A percentile compares a stretch with the other conserved stretches of the same genome.
Conservation (phyloP, 1,140 invertebrate species). For the Euglossa dilemma region DNA sequence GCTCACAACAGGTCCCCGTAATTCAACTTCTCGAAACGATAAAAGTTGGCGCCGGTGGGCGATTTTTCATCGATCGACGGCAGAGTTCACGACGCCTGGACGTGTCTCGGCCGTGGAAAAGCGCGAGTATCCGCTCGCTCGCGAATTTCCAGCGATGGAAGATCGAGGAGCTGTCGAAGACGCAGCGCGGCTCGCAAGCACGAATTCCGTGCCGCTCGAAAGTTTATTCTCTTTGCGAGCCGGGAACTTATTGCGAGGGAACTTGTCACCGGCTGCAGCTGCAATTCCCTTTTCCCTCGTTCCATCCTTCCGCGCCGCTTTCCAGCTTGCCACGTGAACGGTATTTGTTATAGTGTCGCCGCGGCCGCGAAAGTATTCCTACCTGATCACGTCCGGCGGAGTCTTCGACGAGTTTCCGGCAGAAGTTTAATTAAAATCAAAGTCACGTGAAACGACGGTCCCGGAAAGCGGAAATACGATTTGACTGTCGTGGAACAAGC, state of each 20-base stretch:
- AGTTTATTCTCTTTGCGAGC: conserved; percentile 31
- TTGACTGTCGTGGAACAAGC: background rate
- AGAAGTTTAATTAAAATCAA: conserved; percentile 52
- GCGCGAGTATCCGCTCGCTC: background rate
- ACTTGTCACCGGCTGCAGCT: conserved; percentile 24
- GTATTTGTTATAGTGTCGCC: conserved; percentile 40
- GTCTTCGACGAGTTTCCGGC: conserved; percentile 33
- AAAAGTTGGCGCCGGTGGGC: too few relatives aligned
- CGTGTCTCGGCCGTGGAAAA: background rate
- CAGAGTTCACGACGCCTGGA: background rate
- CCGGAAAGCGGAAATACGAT: conserved; percentile 27
- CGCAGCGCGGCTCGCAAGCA: background rate
- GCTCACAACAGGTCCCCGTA: too few relatives aligned
- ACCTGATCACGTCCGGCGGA: conserved; percentile 39
- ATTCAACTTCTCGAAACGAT: too few relatives aligned
- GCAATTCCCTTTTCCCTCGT: background rate
- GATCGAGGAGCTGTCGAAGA: conserved; percentile 37
- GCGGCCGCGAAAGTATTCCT: conserved; percentile 35
- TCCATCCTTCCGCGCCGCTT: background rate
- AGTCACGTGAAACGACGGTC: conserved; percentile 41
- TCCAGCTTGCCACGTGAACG: background rate
- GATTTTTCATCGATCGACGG: background rate
- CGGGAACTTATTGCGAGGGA: conserved; percentile 33
- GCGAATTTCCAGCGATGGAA: conserved; percentile 11
- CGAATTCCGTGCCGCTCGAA: conserved; percentile 30